A percentile compares a stretch with the other conserved stretches of the same genome.
phyloP scores from a whole-genome alignment of 2,888 invertebrate species.

The Candidula unifasciata region DNA sequence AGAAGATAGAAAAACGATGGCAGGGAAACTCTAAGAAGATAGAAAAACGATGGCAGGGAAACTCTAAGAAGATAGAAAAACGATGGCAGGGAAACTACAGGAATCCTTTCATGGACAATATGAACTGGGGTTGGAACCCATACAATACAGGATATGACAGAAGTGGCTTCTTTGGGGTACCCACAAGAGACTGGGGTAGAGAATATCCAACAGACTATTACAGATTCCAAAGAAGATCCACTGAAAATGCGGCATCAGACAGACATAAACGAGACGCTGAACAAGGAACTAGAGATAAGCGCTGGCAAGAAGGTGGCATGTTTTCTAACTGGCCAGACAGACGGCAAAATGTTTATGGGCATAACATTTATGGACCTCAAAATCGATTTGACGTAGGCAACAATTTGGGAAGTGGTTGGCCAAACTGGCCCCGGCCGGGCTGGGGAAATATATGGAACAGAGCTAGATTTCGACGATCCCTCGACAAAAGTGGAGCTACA shows the following conservation, averaged over 20 bases:
- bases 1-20: too few relatives aligned
- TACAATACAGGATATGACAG: not conserved
- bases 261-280: conserved; percentile 20
- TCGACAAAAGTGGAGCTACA: not conserved
- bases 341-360: not conserved
- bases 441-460: conserved; percentile 10
- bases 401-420: not conserved
- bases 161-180: not conserved
- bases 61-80: not conserved
- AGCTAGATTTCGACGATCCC: not conserved
- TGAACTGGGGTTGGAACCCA: not conserved
- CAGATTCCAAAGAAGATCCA: not conserved
- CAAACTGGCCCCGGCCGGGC: not conserved
- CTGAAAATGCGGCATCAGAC: not conserved
- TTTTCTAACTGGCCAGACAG: not conserved
- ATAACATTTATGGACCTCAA: not conserved
- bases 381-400: not conserved
- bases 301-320: not conserved
- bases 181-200: not conserved
- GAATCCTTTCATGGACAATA: not conserved
- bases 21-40: too few relatives aligned
- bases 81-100: not conserved
- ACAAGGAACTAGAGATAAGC: not conserved
- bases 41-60: too few relatives aligned
- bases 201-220: not conserved